phyloP scores from a whole-genome alignment of 2,888 invertebrate genomes.

The Euzophera pinguis region DNA sequence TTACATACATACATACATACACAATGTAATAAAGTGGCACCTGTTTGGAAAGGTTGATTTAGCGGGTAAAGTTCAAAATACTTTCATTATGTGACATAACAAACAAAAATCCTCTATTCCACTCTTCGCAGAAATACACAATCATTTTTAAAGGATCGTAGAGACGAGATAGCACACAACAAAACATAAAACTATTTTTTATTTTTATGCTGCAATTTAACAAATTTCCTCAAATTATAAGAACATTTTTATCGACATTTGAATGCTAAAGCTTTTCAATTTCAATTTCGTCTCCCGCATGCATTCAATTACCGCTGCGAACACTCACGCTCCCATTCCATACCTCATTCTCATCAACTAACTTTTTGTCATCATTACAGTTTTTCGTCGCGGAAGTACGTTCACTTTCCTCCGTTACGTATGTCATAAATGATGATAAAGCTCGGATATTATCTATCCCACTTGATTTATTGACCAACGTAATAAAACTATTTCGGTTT shows the following conservation, averaged over 20 bases:
- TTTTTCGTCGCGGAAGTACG: slow-evolving; percentile 19
- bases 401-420: slow-evolving; percentile 13
- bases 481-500: not conserved
- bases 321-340: not conserved
- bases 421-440: slow-evolving; percentile 11
- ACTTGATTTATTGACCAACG: slow-evolving; percentile 5
- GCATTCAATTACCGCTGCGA: not conserved
- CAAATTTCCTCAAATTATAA: not conserved
- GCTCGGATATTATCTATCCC: slow-evolving; percentile 1
- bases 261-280: not conserved
- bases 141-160: too few relatives aligned
- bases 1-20: too few relatives aligned
- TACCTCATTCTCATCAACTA: not conserved
- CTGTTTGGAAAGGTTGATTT: too few relatives aligned
- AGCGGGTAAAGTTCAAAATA: too few relatives aligned
- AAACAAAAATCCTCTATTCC: too few relatives aligned
- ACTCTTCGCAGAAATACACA: too few relatives aligned
- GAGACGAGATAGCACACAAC: too few relatives aligned
- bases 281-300: not conserved
- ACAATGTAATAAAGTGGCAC: too few relatives aligned
- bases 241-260: not conserved
- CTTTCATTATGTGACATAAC: too few relatives aligned
- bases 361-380: slow-evolving; percentile 15
- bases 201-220: too few relatives aligned
- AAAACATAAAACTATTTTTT: too few relatives aligned